Base-by-base conservation (phyloP, 64 coral and sea anemone genomes). In the Porites lutea region DNA sequence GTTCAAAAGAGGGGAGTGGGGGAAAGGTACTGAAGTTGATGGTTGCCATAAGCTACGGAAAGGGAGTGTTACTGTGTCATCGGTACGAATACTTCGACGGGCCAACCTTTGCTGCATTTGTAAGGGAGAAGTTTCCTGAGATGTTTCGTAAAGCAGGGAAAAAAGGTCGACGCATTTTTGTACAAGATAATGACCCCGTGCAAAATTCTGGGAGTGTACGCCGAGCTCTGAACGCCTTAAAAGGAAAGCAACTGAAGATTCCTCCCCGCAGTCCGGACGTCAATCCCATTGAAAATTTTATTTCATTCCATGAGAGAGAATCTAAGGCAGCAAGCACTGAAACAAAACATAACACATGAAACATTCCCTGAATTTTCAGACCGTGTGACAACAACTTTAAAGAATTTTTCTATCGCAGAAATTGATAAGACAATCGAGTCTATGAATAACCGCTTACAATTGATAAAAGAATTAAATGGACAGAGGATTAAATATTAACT, bases 81-180 rank as follows among this genome's bases (percentile, higher is more conserved):
- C 64, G 58, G 48, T 94, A 68, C 51, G 77, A 57, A 10, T 62
- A 74, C 52, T 75, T 94, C 71, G 59, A 79, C 44, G 87, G 82
- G 66, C 21, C 2, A 45, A 48, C 66, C 48, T 69, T 85, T 10
- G 60, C 59, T 43, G 8, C 13, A 8, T 44, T 67, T n/a, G 14
- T 67, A 14, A 23, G 48, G 5, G 45, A 53, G 10, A n/a, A 85
- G 48, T 85, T 68, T 47, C 2, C 4, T 5, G 19, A 27, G 27
- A 18, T 48, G 48, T 69, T 69, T 85, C 6, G 5, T 13, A 10
- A 6, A 67, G 59, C 12, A 4, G 23, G 18, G 0, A 85, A 64
- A 48, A 43, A 27, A 23, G 22, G 20, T 8, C 37, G 10, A 22
- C n/a, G 47, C 9, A 4, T 82, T 3, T 68, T 59, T 59, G 22